Conservation (phyloP, 1,140 invertebrate species). For the Calephelis virginiensis region DNA sequence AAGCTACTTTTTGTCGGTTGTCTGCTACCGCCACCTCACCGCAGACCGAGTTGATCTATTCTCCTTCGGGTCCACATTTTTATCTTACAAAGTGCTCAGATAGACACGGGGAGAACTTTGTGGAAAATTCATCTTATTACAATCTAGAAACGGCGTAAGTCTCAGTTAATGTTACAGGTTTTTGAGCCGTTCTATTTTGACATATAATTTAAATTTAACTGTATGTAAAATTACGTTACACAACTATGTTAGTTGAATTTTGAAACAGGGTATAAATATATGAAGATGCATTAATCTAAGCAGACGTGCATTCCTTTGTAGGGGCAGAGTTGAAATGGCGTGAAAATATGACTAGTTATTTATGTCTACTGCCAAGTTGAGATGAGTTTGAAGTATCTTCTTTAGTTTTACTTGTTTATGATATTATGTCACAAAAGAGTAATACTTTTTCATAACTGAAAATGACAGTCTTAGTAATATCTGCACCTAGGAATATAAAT, state of each 20-base stretch:
- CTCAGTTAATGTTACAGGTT: background rate
- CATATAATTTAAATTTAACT: conserved; percentile 29
- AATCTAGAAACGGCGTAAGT: conserved; percentile 29
- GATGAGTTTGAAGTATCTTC: conserved; percentile 45
- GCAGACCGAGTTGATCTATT: conserved; percentile 69
- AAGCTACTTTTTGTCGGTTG: conserved; percentile 56
- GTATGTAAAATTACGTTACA: conserved; percentile 23
- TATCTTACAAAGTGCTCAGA: conserved; percentile 76
- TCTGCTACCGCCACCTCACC: conserved; percentile 48
- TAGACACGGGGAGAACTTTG: conserved; percentile 71
- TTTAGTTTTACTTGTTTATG: conserved; percentile 23
- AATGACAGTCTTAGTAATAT: too few relatives aligned
- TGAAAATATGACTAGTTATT: conserved; percentile 75
- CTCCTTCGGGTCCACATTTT: conserved; percentile 71
- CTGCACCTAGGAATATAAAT: too few relatives aligned
- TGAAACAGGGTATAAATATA: conserved; percentile 68
- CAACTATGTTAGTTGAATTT: conserved; percentile 38
- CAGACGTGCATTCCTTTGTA: conserved; percentile 69
- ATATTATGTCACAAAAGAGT: background rate
- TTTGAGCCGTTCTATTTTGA: conserved; percentile 17
- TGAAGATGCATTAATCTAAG: conserved; percentile 74
- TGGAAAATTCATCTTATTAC: conserved; percentile 62
- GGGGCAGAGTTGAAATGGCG: conserved; percentile 72
- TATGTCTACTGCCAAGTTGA: conserved; percentile 53
- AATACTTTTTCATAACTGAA: too few relatives aligned